phyloP scores from a whole-genome alignment of 1,140 invertebrate genomes.

The Metopolophium dirhodum region DNA sequence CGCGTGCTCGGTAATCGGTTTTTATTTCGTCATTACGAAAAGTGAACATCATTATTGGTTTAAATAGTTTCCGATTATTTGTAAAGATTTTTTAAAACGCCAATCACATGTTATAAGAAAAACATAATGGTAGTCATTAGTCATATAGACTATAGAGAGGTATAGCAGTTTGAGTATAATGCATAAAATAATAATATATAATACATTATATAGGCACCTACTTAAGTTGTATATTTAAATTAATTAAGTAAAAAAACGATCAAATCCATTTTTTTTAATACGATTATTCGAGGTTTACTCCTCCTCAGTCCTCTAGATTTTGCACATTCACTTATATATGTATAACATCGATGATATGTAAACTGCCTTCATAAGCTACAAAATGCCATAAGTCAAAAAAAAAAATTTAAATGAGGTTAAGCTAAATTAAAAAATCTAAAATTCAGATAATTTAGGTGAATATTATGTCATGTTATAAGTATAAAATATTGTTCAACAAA shows the following conservation, averaged over 20 bases:
- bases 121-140: background rate
- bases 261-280: background rate
- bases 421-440: background rate
- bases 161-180: background rate
- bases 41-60: background rate
- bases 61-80: background rate
- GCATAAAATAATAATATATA: background rate
- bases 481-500: background rate
- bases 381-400: background rate
- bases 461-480: background rate
- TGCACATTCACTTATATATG: background rate
- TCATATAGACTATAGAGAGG: background rate
- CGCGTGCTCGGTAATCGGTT: background rate
- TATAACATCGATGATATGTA: background rate
- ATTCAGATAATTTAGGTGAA: background rate
- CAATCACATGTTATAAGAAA: background rate
- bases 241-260: background rate
- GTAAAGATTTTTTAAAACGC: background rate
- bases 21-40: background rate
- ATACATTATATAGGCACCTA: background rate
- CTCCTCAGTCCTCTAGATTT: background rate
- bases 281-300: background rate
- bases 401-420: too few relatives aligned
- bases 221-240: background rate
- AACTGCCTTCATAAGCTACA: background rate